Percentiles rank a stretch among this genome's conserved stretches.
Conservation (phyloP, 2,888 invertebrate species). For the Volucella inflata region DNA sequence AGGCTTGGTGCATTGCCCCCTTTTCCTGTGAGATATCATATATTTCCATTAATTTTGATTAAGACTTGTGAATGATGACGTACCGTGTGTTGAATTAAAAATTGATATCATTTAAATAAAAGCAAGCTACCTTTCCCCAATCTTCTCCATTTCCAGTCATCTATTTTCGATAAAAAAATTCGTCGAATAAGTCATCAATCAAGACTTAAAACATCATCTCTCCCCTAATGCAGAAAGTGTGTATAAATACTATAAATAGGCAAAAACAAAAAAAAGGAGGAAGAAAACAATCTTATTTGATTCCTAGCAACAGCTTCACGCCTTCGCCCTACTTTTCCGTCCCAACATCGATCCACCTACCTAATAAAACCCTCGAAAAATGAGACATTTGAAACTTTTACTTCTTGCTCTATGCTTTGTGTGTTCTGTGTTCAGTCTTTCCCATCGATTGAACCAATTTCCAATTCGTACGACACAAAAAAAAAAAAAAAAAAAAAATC, state of each 20-base stretch:
- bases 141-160: constrained; percentile 9
- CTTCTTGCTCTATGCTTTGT: background rate
- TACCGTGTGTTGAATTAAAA: constrained; percentile 20
- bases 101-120: constrained; percentile 7
- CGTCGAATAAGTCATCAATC: constrained; percentile 61
- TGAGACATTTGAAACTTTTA: constrained; percentile 33
- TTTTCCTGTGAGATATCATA: background rate
- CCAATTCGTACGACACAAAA: constrained; percentile 29
- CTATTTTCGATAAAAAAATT: constrained; percentile 19
- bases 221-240: constrained; percentile 7
- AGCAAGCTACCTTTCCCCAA: background rate
- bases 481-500: constrained; percentile 9
- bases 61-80: background rate
- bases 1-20: too few species aligned
- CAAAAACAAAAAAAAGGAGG: background rate
- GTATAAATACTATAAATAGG: constrained; percentile 35
- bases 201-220: constrained; percentile 36
- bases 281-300: constrained; percentile 54
- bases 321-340: constrained; percentile 1
- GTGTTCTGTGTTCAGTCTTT: constrained; percentile 18
- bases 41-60: constrained; percentile 1
- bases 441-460: constrained; percentile 59
- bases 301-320: constrained; percentile 35
- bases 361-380: constrained; percentile 29
- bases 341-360: constrained; percentile 16